Percentiles rank a stretch among this genome's conserved stretches.
These are phyloP conservation scores for Poeciliopsis retropinna DNA, from an alignment of 2,113 vertebrate genomes.

Conservation along the genomic window DNA sequence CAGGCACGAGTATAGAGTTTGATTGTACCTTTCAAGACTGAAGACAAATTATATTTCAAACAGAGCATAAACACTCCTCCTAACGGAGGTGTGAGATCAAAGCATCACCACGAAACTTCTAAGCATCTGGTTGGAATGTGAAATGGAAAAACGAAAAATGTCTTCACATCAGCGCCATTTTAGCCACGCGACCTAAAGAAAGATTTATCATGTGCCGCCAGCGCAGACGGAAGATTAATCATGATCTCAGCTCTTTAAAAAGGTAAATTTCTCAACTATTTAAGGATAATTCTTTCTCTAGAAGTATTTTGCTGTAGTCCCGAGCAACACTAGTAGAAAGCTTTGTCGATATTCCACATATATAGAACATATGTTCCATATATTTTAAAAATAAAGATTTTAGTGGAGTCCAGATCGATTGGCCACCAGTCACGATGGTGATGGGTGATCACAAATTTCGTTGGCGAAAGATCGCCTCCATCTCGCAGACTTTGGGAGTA, in stretches of 20 bases:
- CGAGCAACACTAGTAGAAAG: too few relatives aligned
- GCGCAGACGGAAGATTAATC: constrained; percentile 10
- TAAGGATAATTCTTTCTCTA: too few relatives aligned
- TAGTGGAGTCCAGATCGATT: too few relatives aligned
- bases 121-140: constrained; percentile 8
- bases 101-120: constrained; percentile 1
- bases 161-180: background rate
- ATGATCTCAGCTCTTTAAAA: background rate
- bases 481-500: too few relatives aligned
- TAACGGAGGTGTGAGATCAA: background rate
- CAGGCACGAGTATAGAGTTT: constrained; percentile 27
- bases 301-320: too few relatives aligned
- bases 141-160: constrained; percentile 1
- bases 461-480: too few relatives aligned
- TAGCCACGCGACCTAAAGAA: constrained; percentile 12
- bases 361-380: too few relatives aligned
- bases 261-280: background rate
- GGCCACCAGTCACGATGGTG: too few relatives aligned
- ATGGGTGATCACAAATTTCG: too few relatives aligned
- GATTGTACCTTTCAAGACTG: constrained; percentile 21
- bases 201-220: constrained; percentile 34
- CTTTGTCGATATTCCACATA: too few relatives aligned
- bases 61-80: background rate
- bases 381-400: too few relatives aligned
- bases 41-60: constrained; percentile 30